phyloP scores from a whole-genome alignment of 2,888 invertebrate genomes.

The Drosophila tanythrix region DNA sequence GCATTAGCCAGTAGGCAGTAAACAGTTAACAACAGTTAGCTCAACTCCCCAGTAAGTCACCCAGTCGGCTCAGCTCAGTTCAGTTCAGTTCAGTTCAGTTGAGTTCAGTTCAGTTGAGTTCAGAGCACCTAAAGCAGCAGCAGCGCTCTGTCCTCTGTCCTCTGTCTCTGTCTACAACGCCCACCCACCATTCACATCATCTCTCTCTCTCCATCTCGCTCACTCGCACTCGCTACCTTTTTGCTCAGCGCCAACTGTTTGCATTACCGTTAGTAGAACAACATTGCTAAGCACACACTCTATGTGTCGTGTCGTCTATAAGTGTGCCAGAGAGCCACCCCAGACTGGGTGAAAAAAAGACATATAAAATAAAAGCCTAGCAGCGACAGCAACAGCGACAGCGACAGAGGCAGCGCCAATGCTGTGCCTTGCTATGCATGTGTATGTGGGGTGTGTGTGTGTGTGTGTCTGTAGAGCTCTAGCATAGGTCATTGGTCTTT shows the following conservation, averaged over 20 bases:
- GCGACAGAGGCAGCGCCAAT: constrained; percentile 53
- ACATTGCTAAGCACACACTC: constrained; percentile 73
- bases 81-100: constrained; percentile 50
- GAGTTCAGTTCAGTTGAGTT: constrained; percentile 64
- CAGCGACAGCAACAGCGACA: constrained; percentile 47
- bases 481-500: constrained; percentile 85
- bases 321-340: constrained; percentile 73
- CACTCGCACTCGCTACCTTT: constrained; percentile 18
- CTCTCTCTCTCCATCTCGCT: background rate
- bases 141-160: constrained; percentile 13
- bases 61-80: constrained; percentile 47
- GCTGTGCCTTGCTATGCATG: constrained; percentile 22
- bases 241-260: constrained; percentile 66
- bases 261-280: constrained; percentile 81
- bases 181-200: constrained; percentile 16
- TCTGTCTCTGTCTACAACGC: constrained; percentile 31
- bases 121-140: constrained; percentile 63
- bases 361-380: constrained; percentile 54
- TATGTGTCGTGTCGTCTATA: constrained; percentile 75
- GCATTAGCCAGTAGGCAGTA: constrained; percentile 13
- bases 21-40: constrained; percentile 20
- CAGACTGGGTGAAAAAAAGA: constrained; percentile 33
- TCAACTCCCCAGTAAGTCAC: constrained; percentile 54
- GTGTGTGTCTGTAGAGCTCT: constrained; percentile 60
- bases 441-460: constrained; percentile 13